Conservation (phyloP, 2,888 invertebrate species). For the Serripes groenlandicus region DNA sequence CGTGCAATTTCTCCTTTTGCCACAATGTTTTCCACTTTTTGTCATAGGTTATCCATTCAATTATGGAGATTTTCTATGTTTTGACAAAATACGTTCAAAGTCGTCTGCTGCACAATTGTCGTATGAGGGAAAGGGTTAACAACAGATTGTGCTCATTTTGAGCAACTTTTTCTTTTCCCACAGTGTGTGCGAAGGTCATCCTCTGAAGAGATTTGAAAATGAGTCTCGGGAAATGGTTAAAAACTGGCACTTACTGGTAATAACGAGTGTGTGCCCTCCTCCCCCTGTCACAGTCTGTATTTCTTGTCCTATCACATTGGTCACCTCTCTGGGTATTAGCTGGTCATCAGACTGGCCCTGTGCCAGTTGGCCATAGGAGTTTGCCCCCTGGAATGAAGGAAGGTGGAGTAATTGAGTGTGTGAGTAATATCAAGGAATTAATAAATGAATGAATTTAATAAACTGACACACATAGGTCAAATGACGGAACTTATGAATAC, state of each 20-base stretch:
- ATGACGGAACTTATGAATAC: too few species aligned
- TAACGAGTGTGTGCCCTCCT: conserved; percentile 77
- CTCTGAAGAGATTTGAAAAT: background rate
- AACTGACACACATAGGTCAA: too few species aligned
- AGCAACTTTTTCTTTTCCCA: background rate
- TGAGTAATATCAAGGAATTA: too few species aligned
- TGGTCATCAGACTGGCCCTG: conserved; percentile 75
- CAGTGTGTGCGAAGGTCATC: background rate
- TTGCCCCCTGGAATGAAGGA: conserved; percentile 81
- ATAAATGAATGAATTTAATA: too few species aligned
- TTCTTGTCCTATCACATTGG: conserved; percentile 2
- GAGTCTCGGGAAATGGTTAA: background rate
- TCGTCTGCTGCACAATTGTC: too few species aligned
- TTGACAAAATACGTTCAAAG: too few species aligned
- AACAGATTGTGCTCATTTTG: background rate
- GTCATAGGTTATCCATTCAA: too few species aligned
- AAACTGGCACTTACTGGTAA: conserved; percentile 72
- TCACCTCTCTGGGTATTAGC: conserved; percentile 68
- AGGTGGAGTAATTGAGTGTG: too few species aligned
- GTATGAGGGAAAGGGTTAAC: too few species aligned
- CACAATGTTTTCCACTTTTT: too few species aligned
- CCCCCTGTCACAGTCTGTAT: conserved; percentile 73
- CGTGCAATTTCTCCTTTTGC: too few species aligned
- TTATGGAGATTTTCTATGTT: too few species aligned
- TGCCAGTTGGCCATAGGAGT: conserved; percentile 82